Percentiles rank a stretch among this genome's conserved stretches.
phyloP scores from a whole-genome alignment of 2,888 invertebrate species.

The Cremastobaeus sp. region DNA sequence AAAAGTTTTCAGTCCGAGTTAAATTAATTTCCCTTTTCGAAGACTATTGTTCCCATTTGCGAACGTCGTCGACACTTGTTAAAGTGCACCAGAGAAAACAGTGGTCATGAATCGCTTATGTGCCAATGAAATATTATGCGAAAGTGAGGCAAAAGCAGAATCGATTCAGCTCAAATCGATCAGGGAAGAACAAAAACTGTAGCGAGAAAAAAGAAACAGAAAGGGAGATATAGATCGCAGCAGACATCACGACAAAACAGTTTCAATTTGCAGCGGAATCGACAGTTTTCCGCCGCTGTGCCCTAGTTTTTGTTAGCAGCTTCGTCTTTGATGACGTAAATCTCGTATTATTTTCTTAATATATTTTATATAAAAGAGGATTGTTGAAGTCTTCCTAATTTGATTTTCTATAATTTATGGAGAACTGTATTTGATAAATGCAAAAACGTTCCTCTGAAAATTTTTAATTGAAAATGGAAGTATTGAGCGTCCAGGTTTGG shows the following conservation, averaged over 20 bases:
- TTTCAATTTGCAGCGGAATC: constrained; percentile 48
- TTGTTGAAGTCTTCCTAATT: too few relatives aligned
- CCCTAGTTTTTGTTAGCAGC: constrained; percentile 23
- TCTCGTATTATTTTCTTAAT: background rate
- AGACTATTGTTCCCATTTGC: constrained; percentile 54
- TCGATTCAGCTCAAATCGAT: too few relatives aligned
- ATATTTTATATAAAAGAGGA: too few relatives aligned
- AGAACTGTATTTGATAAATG: too few relatives aligned
- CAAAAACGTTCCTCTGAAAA: too few relatives aligned
- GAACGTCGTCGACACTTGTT: constrained; percentile 46
- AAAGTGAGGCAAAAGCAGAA: constrained; percentile 2
- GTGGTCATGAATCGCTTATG: constrained; percentile 58
- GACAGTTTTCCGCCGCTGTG: constrained; percentile 49
- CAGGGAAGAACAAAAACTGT: background rate
- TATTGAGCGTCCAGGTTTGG: too few relatives aligned
- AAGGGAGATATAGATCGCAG: constrained; percentile 26
- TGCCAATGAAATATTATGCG: constrained; percentile 48
- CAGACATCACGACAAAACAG: constrained; percentile 37
- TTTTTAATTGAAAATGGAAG: too few relatives aligned
- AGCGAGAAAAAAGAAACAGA: constrained; percentile 23
- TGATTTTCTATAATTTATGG: too few relatives aligned
- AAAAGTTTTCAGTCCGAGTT: constrained; percentile 40
- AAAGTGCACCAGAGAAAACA: constrained; percentile 56
- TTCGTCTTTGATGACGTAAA: background rate
- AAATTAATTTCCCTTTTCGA: constrained; percentile 59